Evolutionary conservation across 2,113 vertebrate species (phyloP).

Genomic region (Myiozetetes cayanensis): DNA sequence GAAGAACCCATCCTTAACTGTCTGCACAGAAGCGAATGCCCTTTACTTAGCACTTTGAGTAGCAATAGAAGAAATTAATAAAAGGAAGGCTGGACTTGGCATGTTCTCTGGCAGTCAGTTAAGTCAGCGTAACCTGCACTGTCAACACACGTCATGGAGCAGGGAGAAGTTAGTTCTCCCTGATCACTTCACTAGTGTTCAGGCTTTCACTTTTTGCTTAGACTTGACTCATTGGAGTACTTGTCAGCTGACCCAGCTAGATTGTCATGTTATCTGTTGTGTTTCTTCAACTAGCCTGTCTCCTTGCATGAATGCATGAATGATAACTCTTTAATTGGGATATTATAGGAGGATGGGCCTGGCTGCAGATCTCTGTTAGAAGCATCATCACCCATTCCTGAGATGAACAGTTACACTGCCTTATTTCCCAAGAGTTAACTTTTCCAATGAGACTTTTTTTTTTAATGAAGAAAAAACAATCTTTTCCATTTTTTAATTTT

Average conservation of each 20-base stretch:
- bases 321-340: conserved; percentile 48
- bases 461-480: conserved; percentile 36
- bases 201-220: not conserved
- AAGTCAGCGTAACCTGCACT: not conserved
- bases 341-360: not conserved
- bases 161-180: not conserved
- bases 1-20: not conserved
- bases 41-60: not conserved
- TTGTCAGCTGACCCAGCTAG: not conserved
- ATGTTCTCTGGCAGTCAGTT: not conserved
- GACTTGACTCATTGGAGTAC: not conserved
- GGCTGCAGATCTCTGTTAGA: not conserved
- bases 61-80: not conserved
- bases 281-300: not conserved
- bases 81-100: not conserved
- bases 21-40: not conserved
- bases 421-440: not conserved
- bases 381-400: not conserved
- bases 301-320: conserved; percentile 3
- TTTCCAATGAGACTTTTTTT: conserved; percentile 27
- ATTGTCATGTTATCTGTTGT: not conserved
- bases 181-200: not conserved
- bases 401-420: not conserved
- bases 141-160: not conserved
- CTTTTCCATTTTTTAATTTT: not conserved